Evolutionary conservation across 2,113 vertebrate genomes (phyloP).

Genomic region (Ovibos moschatus): DNA sequence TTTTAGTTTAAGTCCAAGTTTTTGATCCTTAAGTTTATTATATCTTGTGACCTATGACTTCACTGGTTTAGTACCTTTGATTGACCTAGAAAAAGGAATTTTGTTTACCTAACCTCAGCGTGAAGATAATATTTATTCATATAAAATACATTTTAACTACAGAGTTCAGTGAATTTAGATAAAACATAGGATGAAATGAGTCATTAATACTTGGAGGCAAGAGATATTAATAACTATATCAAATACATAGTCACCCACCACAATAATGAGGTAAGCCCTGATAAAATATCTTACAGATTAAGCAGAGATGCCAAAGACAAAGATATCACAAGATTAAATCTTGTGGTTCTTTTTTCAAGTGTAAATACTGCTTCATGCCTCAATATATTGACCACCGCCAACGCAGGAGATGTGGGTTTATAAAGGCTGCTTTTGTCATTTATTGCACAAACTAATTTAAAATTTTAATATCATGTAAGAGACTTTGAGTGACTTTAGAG

Average conservation of each 20-base stretch:
- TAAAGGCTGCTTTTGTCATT: neutral
- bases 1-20: neutral
- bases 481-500: neutral
- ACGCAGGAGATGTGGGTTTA: neutral
- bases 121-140: neutral
- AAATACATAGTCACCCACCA: neutral
- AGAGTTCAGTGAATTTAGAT: neutral
- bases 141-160: neutral
- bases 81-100: neutral
- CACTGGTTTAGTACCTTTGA: neutral
- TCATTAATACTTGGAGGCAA: neutral
- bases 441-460: neutral
- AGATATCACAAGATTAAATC: neutral
- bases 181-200: neutral
- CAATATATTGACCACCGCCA: neutral
- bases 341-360: neutral
- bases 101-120: neutral
- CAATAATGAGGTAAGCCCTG: neutral
- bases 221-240: neutral
- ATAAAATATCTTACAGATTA: neutral
- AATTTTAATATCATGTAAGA: neutral
- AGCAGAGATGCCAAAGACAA: neutral
- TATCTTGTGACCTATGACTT: neutral
- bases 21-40: neutral
- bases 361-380: neutral